A percentile compares a stretch with the other conserved stretches of the same genome.
These are phyloP conservation scores for Acanthosepion pharaonis DNA, from an alignment of 2,888 invertebrate genomes.

Conservation along the genomic window DNA sequence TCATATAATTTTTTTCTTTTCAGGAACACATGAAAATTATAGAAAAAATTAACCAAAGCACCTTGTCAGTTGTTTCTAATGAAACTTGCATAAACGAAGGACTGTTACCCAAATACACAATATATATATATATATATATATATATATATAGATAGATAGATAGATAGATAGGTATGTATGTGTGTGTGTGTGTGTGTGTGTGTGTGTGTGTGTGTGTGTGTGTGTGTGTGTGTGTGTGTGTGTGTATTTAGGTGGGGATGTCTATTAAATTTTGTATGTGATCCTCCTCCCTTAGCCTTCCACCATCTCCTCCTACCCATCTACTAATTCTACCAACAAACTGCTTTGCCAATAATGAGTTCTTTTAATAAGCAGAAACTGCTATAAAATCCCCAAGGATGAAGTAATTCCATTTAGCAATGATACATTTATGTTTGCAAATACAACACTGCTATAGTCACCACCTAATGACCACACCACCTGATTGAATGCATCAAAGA, in stretches of 20 bases:
- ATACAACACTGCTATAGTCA: background rate
- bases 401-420: background rate
- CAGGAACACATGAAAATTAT: no score
- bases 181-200: no score
- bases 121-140: no score
- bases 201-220: no score
- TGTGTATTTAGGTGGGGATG: background rate
- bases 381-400: background rate
- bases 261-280: background rate
- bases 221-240: background rate
- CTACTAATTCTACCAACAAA: background rate
- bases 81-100: no score
- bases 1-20: no score
- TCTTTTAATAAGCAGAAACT: background rate
- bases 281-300: background rate
- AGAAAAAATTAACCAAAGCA: no score
- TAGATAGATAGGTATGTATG: no score
- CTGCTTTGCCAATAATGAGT: background rate
- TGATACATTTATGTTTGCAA: background rate
- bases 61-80: no score
- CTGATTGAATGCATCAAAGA: background rate
- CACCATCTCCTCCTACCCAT: background rate
- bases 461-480: background rate
- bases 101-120: no score
- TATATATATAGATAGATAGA: no score